phyloP scores from a whole-genome alignment of 1,140 invertebrate genomes.

The Ostrea edulis region DNA sequence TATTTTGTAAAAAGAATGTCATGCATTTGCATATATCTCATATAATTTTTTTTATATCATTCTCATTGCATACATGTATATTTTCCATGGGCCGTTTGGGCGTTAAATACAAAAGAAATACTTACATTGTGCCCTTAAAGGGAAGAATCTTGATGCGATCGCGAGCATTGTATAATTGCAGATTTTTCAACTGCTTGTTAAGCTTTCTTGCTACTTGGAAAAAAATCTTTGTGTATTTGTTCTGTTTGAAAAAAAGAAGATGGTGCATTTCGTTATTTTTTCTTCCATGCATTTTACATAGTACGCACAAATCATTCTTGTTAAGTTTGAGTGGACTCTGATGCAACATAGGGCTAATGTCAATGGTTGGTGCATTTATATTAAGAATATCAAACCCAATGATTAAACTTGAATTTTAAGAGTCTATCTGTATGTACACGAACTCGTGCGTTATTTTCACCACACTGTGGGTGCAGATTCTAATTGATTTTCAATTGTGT shows the following conservation, averaged over 20 bases:
- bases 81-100: neutral
- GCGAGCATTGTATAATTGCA: neutral
- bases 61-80: neutral
- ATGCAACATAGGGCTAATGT: neutral
- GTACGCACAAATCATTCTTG: conserved; percentile 14
- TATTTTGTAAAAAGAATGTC: neutral
- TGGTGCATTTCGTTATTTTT: conserved; percentile 8
- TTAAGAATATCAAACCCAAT: neutral
- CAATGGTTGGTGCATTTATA: neutral
- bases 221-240: neutral
- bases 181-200: neutral
- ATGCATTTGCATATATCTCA: neutral
- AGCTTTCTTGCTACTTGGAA: neutral
- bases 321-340: conserved; percentile 20
- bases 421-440: neutral
- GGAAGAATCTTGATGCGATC: neutral
- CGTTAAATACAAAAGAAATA: neutral
- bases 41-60: neutral
- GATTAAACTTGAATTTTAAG: neutral
- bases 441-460: neutral
- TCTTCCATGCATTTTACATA: conserved; percentile 12
- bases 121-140: neutral
- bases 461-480: neutral
- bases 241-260: neutral
- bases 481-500: conserved; percentile 12